Evolutionary conservation across 2,888 invertebrate genomes (phyloP).

Genomic region (Alsophila aescularia): DNA sequence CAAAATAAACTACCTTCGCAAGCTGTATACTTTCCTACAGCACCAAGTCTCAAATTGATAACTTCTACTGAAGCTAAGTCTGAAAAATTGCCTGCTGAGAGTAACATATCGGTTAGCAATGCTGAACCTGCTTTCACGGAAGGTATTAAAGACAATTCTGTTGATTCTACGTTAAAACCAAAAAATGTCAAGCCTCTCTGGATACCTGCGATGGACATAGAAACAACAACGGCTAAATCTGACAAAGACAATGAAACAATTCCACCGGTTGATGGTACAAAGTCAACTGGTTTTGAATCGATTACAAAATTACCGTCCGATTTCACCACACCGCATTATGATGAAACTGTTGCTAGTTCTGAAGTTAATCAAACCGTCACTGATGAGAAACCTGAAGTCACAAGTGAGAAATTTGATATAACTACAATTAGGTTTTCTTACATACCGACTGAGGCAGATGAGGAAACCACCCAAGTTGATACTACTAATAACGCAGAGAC

Average conservation of each 20-base stretch:
- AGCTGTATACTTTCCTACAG: slow-evolving; percentile 48
- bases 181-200: slow-evolving; percentile 56
- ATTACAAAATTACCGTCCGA: slow-evolving; percentile 77
- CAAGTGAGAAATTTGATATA: slow-evolving; percentile 71
- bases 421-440: slow-evolving; percentile 79
- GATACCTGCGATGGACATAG: slow-evolving; percentile 54
- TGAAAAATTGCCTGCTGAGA: slow-evolving; percentile 67
- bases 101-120: slow-evolving; percentile 66
- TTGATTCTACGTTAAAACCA: slow-evolving; percentile 40
- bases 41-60: slow-evolving; percentile 42
- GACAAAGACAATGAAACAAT: slow-evolving; percentile 54
- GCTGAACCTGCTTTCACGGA: slow-evolving; percentile 52
- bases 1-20: slow-evolving; percentile 66
- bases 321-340: slow-evolving; percentile 74
- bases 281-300: slow-evolving; percentile 77
- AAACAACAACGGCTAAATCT: slow-evolving; percentile 50
- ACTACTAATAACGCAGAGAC: slow-evolving; percentile 38
- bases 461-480: slow-evolving; percentile 45
- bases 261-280: slow-evolving; percentile 62
- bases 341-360: slow-evolving; percentile 59
- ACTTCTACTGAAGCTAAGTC: slow-evolving; percentile 57
- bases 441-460: slow-evolving; percentile 62
- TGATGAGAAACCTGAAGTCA: slow-evolving; percentile 48
- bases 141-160: slow-evolving; percentile 39
- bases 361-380: slow-evolving; percentile 56